Base-by-base conservation (phyloP, 2,797 vertebrate genomes). In the Smutsia gigantea region DNA sequence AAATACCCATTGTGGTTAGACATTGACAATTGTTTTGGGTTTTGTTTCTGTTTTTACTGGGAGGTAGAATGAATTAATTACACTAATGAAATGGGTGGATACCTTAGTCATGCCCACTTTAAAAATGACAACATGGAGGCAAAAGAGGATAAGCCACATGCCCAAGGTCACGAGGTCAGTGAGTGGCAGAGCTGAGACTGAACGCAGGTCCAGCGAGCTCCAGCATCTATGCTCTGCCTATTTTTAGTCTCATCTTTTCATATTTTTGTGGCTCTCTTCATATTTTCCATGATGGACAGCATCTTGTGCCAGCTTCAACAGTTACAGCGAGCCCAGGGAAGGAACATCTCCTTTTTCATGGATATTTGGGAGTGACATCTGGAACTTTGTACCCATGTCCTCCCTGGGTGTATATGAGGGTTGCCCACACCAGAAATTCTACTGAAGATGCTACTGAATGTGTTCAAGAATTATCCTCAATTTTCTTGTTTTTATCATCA, bases 381-480 rank as follows among this genome's bases (percentile, higher is more conserved):
- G 55, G 37, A 39, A 31, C 12, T 46, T 29, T 69, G 7, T 42
- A 29, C 19, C 57, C 18, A 14, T 63, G 23, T 61, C 27, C 42
- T 39, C 14, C 4, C 3, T 4, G 12, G 13, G 27, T 74, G 1
- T 46, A 3, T 13, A 10, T 0, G 14, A 92, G 12, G 25, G 55
- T n/a, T 71, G 17, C 39, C 34, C 5, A n/a, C 1, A 14, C 25
- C 51, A 59, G 31, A 77, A 39, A 37, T 59, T n/a, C 18, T 77
- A 66, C 19, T 31, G 88, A 19, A 90, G 63, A 55, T 18, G 14
- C 23, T 31, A 31, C 1, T 3, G 7, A 34, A 15, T 12, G 23
- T n/a, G 18, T 94, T 66, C 7, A 29, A 87, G 63, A 55, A 49
- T 29, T n/a, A 27, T 37, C 69, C 84, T 15, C 5, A 15, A 11